Base-by-base conservation (phyloP, 2,888 invertebrate species). In the Chrysolina haemoptera region DNA sequence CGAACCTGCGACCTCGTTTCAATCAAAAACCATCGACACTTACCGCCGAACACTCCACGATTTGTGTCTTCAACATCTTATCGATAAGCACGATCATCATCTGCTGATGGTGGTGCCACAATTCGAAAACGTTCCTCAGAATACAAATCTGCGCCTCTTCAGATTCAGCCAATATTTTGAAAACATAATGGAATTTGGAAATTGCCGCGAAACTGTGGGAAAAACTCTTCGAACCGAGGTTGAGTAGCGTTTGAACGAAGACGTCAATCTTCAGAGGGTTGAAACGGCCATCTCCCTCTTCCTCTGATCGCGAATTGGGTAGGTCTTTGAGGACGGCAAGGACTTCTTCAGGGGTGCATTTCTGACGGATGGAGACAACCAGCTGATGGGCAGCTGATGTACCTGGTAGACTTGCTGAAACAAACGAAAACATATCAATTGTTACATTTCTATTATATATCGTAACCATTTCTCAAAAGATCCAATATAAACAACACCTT, bases 191-290 rank as follows among this genome's bases (percentile, higher is more conserved):
- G 85, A 96, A 99, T 90, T 98, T 99, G 55, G 98, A 97, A 79
- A 99, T 95, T n/a, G 98, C 99, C 8, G 99, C 98, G 88, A 99
- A 98, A 82, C 98, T 97, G 86, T 99, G 99, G 74, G 98, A 98
- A 87, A 99, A 98, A 82, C 98, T 98, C 89, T 99, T 99, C 67
- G 96, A 95, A 46, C 98, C 99, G 73, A 98, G 90, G 87, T 97
- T 95, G 6, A 99, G 90, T 67, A 99, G 87, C 0, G 97, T 97
- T 85, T 98, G 97, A n/a, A 97, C 96, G 86, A 98, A 98, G 0
- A 99, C 96, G 85, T 98, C 98, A 68, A 99, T 98, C 89, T 98
- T 97, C 67, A 98, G 88, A 0, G 97, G 96, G 90, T 98, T 97
- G 87, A 95, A 96, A 3, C 94, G 91, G 65, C 92, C 92, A 64